Percentiles rank a stretch among this genome's conserved stretches.
phyloP scores from a whole-genome alignment of 2,888 invertebrate genomes.

The Taenaris catops region DNA sequence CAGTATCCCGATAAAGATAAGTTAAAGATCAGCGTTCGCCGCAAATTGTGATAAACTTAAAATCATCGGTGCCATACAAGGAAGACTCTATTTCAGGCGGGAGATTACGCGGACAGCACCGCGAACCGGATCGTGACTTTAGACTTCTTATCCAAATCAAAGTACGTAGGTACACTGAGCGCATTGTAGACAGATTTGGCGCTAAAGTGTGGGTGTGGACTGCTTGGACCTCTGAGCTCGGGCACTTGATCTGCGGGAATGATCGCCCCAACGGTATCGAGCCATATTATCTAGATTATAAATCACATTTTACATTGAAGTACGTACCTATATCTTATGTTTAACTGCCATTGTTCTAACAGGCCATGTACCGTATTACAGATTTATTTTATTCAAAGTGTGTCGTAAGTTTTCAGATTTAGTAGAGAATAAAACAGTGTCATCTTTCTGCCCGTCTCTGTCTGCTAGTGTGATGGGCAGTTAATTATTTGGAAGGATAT shows the following conservation, averaged over 20 bases:
- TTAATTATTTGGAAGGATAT: too few species aligned
- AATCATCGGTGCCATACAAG: slow-evolving; percentile 56
- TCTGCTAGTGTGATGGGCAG: too few species aligned
- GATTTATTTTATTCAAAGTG: too few species aligned
- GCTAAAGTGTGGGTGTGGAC: slow-evolving; percentile 47
- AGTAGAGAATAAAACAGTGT: too few species aligned
- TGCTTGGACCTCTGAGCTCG: slow-evolving; percentile 30
- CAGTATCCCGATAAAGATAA: slow-evolving; percentile 14
- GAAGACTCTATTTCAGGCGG: slow-evolving; percentile 57
- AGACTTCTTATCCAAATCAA: slow-evolving; percentile 72
- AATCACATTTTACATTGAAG: slow-evolving; percentile 12
- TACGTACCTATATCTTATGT: slow-evolving; percentile 1
- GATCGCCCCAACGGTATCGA: slow-evolving; percentile 61
- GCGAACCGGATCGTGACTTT: slow-evolving; percentile 66
- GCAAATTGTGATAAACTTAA: slow-evolving; percentile 32
- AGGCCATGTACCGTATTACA: background rate
- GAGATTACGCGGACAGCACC: slow-evolving; percentile 64
- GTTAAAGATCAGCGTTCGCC: slow-evolving; percentile 18
- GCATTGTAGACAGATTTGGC: slow-evolving; percentile 74
- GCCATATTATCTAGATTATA: slow-evolving; percentile 48
- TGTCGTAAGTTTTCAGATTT: too few species aligned
- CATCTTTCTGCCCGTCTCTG: too few species aligned
- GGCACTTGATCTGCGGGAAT: slow-evolving; percentile 44
- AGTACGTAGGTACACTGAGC: slow-evolving; percentile 51
- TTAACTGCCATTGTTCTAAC: slow-evolving; percentile 4